Evolutionary conservation across 2,797 vertebrate genomes (phyloP), one percentile per base, ranked within the genome.

Genomic region (Aulostomus chinensis): DNA sequence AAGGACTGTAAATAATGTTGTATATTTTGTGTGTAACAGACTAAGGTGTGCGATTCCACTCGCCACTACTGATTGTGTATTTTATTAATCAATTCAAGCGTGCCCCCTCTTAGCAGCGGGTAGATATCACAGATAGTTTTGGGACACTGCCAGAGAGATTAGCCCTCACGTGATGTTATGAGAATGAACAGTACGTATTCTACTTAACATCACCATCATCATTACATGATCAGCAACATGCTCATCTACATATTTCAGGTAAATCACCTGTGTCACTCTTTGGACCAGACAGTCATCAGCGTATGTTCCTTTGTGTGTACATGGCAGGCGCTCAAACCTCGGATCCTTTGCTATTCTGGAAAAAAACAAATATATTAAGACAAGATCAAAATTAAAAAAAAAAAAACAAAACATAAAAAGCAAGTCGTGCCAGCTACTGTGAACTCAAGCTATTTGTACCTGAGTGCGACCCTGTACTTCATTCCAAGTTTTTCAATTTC

Each of bases 211-310:
- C n/a, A n/a, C n/a, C n/a, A n/a, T n/a, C n/a, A n/a, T n/a, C n/a
- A n/a, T n/a, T 20, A 9, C 2, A 39, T 14, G 2, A 7, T 15
- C 5, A 22, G 1, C 2, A 14, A 9, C 3, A 2, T 28, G 25
- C 25, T 8, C 9, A 9, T 28, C 29, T 38, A 6, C 2, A 21
- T 2, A 14, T 22, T 31, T 15, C 2, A 43, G 49, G 3, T 29
- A 25, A 10, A 56, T 74, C 93, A 99, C 97, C 96, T 99, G 96
- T 65, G 93, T 97, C 51, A 98, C 95, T 39, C 97, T 92, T 78
- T 99, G 96, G 35, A 98, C 94, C 71, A 99, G 90, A 84, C 97
- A 99, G 90, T 99, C 97, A 76, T 99, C 97, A 1, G 96, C 96
- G 0, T 99, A 99, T 41, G 96, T 99, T 79, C 97, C 97, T 81